Base-by-base conservation (phyloP, 2,113 vertebrate species). In the Orientallactaga bullata region DNA sequence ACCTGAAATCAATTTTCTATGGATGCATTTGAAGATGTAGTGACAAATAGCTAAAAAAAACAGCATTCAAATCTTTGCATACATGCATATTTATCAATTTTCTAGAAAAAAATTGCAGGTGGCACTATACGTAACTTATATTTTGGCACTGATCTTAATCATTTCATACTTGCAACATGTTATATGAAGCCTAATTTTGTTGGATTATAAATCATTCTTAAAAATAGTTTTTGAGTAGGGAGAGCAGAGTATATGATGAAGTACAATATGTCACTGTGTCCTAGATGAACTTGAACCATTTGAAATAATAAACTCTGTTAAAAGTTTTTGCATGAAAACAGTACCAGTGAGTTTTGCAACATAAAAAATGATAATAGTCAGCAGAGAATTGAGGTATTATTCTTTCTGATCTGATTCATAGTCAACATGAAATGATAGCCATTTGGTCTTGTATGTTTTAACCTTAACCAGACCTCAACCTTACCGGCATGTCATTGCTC, bases 81-180 rank as follows among this genome's bases (percentile, higher is more conserved):
- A 35, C 16, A 90, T 89, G 81, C 26, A 92, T 87, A 92, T 95
- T 95, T 81, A 96, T 84, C 35, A 73, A 82, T 89, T 92, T 96
- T 93, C 89, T 84, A 69, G 51, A 76, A 95, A 92, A 89, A 95
- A 91, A 71, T 55, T 85, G 18, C 79, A 91, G 88, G 86, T 95
- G 87, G 69, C 47, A 66, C 26, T 85, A 58, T 88, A 26, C 55
- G 21, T 74, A 95, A 93, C 77, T 61, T 95, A 30, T 78, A 71
- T 95, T 90, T 95, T 94, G 83, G 20, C 83, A 55, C 13, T 18
- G 35, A 80, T 69, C 39, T n/a, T 84, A 72, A 65, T 84, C 66
- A 80, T 86, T 92, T 90, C 20, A 60, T 77, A 94, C 32, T 68
- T 92, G 28, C 47, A 89, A 32, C 42, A 35, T 76, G 17, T 87